These are phyloP conservation scores for Panorpa germanica DNA, from an alignment of 2,888 invertebrate genomes.

Conservation along the genomic window DNA sequence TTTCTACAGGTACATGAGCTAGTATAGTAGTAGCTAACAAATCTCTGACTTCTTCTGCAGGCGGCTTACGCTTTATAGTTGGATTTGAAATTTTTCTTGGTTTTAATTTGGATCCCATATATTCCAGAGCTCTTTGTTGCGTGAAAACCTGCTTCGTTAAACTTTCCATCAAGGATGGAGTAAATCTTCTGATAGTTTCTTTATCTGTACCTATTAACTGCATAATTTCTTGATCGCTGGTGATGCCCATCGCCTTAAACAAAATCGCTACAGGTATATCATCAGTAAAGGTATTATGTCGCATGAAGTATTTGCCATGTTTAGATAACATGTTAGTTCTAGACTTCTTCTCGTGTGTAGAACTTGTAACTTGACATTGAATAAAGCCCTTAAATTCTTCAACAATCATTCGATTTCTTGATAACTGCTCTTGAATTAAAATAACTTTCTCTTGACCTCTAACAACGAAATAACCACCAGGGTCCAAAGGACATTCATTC, in stretches of 20 bases:
- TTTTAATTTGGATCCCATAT: slow-evolving; percentile 40
- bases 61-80: slow-evolving; percentile 45
- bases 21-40: slow-evolving; percentile 78
- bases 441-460: slow-evolving; percentile 82
- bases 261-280: slow-evolving; percentile 83
- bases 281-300: slow-evolving; percentile 91
- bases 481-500: slow-evolving; percentile 96
- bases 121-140: slow-evolving; percentile 67
- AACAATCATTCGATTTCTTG: slow-evolving; percentile 93
- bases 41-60: slow-evolving; percentile 83
- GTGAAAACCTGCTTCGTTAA: slow-evolving; percentile 71
- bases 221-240: slow-evolving; percentile 77
- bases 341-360: slow-evolving; percentile 92
- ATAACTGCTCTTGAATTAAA: slow-evolving; percentile 93
- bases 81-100: too few relatives aligned
- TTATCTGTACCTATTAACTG: slow-evolving; percentile 77
- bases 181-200: slow-evolving; percentile 55
- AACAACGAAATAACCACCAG: slow-evolving; percentile 98
- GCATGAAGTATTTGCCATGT: slow-evolving; percentile 76
- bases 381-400: slow-evolving; percentile 76
- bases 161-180: slow-evolving; percentile 78
- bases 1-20: slow-evolving; percentile 80
- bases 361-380: slow-evolving; percentile 71
- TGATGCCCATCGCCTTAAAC: slow-evolving; percentile 93
- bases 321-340: slow-evolving; percentile 83